phyloP scores from a whole-genome alignment of 2,888 invertebrate genomes.

The Drosophila kambysellisi region DNA sequence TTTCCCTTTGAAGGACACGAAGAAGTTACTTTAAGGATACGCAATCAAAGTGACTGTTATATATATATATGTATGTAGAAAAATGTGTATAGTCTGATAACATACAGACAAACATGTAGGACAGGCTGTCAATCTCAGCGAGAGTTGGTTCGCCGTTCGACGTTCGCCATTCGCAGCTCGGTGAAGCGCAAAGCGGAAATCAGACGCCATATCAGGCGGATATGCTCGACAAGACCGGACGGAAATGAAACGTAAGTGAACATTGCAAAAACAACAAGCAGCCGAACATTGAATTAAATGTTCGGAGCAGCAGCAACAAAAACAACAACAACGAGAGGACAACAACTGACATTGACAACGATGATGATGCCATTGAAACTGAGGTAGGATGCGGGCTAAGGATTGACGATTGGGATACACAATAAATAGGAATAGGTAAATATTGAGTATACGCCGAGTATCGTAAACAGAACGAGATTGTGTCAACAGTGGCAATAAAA shows the following conservation, averaged over 20 bases:
- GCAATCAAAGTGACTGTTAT: not conserved
- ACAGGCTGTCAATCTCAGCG: slow-evolving; percentile 63
- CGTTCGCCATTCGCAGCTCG: slow-evolving; percentile 39
- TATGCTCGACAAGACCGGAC: slow-evolving; percentile 61
- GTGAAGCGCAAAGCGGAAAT: slow-evolving; percentile 70
- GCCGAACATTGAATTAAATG: slow-evolving; percentile 49
- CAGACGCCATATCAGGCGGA: slow-evolving; percentile 74
- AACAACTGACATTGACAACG: slow-evolving; percentile 24
- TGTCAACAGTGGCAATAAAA: slow-evolving; percentile 34
- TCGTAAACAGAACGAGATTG: slow-evolving; percentile 26
- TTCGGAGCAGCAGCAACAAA: slow-evolving; percentile 4
- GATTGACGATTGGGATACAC: not conserved
- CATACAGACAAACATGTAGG: slow-evolving; percentile 2
- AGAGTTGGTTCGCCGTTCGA: slow-evolving; percentile 30
- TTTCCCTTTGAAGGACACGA: slow-evolving; percentile 69
- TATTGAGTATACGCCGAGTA: slow-evolving; percentile 33
- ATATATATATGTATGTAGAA: not conserved
- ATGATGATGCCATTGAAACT: slow-evolving; percentile 49
- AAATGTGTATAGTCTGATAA: not conserved
- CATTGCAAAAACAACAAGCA: slow-evolving; percentile 45
- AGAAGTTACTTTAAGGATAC: slow-evolving; percentile 27
- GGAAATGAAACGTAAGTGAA: slow-evolving; percentile 66
- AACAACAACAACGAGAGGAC: not conserved
- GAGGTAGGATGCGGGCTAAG: not conserved
- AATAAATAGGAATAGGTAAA: slow-evolving; percentile 33